Percentiles rank a stretch among this genome's conserved stretches.
Evolutionary conservation across 2,888 invertebrate genomes (phyloP).

Genomic region (Agrotis clavis): DNA sequence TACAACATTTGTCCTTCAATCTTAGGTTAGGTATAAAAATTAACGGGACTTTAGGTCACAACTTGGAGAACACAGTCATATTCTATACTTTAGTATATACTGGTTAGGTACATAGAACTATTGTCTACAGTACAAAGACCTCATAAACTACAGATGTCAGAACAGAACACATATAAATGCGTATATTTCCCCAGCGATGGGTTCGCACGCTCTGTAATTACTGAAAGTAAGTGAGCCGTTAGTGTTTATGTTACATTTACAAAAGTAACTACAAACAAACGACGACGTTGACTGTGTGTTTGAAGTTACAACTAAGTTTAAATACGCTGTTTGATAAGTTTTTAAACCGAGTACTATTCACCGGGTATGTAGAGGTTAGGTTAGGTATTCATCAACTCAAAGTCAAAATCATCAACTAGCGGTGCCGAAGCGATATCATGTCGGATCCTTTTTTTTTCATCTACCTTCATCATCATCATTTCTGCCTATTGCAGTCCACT

Average conservation of each 20-base stretch:
- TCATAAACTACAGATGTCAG: constrained; percentile 4
- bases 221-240: constrained; percentile 38
- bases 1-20: neutral
- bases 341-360: too few relatives aligned
- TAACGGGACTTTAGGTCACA: neutral
- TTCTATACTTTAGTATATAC: neutral
- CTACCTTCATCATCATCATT: neutral
- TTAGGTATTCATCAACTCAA: too few relatives aligned
- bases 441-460: neutral
- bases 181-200: constrained; percentile 24
- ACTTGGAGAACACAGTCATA: neutral
- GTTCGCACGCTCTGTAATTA: constrained; percentile 47
- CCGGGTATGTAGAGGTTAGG: too few relatives aligned
- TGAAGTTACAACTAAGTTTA: neutral
- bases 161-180: neutral
- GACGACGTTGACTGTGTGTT: constrained; percentile 1
- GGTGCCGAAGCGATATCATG: neutral
- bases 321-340: too few relatives aligned
- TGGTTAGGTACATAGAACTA: neutral
- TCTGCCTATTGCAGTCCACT: too few relatives aligned
- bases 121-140: neutral
- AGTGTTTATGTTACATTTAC: constrained; percentile 21
- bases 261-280: constrained; percentile 18
- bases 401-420: too few relatives aligned
- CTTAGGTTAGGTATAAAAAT: neutral